These are phyloP conservation scores for Pangasius larnaudii DNA, from an alignment of 2,797 vertebrate genomes.

Conservation along the genomic window DNA sequence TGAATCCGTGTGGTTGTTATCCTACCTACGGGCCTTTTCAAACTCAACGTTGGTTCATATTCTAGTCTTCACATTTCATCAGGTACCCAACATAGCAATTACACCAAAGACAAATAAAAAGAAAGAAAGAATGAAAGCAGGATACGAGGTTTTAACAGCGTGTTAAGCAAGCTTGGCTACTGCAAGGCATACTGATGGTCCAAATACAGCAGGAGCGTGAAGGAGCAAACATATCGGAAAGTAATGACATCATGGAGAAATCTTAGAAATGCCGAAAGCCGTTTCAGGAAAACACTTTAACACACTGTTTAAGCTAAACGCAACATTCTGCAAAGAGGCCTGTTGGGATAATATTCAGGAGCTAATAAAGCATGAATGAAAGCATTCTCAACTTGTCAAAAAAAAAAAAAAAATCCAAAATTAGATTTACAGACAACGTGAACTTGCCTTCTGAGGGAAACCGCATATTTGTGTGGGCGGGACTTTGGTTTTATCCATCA, in stretches of 20 bases:
- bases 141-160: not conserved
- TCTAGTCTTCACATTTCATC: slow-evolving; percentile 22
- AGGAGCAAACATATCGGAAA: not conserved
- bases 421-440: not conserved
- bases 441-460: not conserved
- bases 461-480: not conserved
- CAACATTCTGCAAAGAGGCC: not conserved
- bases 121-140: not conserved
- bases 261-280: not conserved
- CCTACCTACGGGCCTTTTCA: not conserved
- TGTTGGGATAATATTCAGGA: not conserved
- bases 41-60: slow-evolving; percentile 19
- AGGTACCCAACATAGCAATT: slow-evolving; percentile 19
- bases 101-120: slow-evolving; percentile 22
- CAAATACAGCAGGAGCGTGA: not conserved
- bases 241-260: slow-evolving; percentile 7
- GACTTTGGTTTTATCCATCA: not conserved
- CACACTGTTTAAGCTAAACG: not conserved
- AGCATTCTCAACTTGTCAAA: not conserved
- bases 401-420: not conserved
- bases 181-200: not conserved
- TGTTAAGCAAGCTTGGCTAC: slow-evolving; percentile 3
- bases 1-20: slow-evolving; percentile 36
- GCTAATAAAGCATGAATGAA: not conserved
- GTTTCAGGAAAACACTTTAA: not conserved